A percentile compares a stretch with the other conserved stretches of the same genome.
phyloP scores from a whole-genome alignment of 2,797 vertebrate genomes.

The Monodelphis domestica region DNA sequence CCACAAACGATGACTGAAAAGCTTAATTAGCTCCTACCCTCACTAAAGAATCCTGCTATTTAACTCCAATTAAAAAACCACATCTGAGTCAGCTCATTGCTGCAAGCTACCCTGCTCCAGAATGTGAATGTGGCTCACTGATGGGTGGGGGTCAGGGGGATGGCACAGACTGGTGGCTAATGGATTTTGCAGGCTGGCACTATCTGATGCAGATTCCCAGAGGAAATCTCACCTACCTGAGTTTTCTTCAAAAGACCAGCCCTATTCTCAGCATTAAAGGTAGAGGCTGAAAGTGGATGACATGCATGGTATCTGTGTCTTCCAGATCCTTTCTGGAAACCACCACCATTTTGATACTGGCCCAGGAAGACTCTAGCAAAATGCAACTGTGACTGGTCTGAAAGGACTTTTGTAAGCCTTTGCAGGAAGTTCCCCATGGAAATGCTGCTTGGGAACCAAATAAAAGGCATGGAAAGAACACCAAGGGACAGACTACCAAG shows the following conservation, averaged over 20 bases:
- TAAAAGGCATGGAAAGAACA: not conserved
- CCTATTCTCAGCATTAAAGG: conserved; percentile 57
- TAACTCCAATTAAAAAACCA: conserved; percentile 82
- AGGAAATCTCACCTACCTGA: conserved; percentile 63
- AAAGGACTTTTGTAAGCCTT: conserved; percentile 35
- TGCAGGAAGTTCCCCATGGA: not conserved
- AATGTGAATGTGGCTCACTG: conserved; percentile 24
- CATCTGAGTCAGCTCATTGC: conserved; percentile 76
- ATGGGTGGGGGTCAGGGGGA: too few species aligned
- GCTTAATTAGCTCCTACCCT: conserved; percentile 83
- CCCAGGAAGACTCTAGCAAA: conserved; percentile 18
- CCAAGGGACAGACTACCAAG: not conserved
- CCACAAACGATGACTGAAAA: conserved; percentile 79
- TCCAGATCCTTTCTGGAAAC: conserved; percentile 50
- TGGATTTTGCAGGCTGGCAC: not conserved
- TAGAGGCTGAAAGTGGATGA: conserved; percentile 51
- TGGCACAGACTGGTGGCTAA: conserved; percentile 34
- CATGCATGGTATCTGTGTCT: not conserved
- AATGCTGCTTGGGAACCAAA: not conserved
- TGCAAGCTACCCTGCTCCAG: conserved; percentile 56
- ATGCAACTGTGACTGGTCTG: not conserved
- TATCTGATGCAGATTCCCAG: conserved; percentile 20
- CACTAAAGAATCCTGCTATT: conserved; percentile 82
- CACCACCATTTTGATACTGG: not conserved
- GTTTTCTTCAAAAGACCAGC: conserved; percentile 48